Evolutionary conservation across 2,888 invertebrate species (phyloP).

Genomic region (Pasiphila rectangulata): DNA sequence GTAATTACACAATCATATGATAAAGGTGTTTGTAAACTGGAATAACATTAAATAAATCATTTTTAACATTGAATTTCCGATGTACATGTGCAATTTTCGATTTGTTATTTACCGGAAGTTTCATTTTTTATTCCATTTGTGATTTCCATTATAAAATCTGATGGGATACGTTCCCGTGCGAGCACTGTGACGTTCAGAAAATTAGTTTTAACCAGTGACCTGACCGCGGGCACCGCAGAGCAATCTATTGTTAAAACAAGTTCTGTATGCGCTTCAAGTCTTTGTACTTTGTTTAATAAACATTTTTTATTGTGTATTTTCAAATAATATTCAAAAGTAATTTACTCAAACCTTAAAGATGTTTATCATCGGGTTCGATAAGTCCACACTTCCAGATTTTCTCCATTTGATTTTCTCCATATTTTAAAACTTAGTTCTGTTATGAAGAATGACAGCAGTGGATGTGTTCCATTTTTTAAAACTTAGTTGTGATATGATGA

Average conservation of each 20-base stretch:
- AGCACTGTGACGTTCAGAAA: slow-evolving; percentile 62
- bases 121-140: slow-evolving; percentile 27
- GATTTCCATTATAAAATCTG: slow-evolving; percentile 45
- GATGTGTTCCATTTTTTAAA: too few species aligned
- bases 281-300: slow-evolving; percentile 21
- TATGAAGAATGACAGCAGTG: too few species aligned
- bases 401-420: too few species aligned
- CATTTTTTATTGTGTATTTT: too few species aligned
- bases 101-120: slow-evolving; percentile 18
- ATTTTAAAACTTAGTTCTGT: too few species aligned
- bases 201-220: slow-evolving; percentile 67
- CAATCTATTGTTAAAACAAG: slow-evolving; percentile 48
- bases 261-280: slow-evolving; percentile 3
- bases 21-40: slow-evolving; percentile 7
- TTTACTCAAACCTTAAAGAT: too few species aligned
- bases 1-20: slow-evolving; percentile 3
- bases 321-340: too few species aligned
- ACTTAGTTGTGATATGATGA: too few species aligned
- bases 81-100: slow-evolving; percentile 3
- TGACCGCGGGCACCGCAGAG: slow-evolving; percentile 55
- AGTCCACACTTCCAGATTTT: too few species aligned
- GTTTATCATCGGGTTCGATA: too few species aligned
- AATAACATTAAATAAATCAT: neutral
- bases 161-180: slow-evolving; percentile 44
- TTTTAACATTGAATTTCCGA: slow-evolving; percentile 15